Percentiles rank a stretch among this genome's conserved stretches.
Conservation (phyloP, 1,140 invertebrate genomes). For the Rhizoglyphus robini region DNA sequence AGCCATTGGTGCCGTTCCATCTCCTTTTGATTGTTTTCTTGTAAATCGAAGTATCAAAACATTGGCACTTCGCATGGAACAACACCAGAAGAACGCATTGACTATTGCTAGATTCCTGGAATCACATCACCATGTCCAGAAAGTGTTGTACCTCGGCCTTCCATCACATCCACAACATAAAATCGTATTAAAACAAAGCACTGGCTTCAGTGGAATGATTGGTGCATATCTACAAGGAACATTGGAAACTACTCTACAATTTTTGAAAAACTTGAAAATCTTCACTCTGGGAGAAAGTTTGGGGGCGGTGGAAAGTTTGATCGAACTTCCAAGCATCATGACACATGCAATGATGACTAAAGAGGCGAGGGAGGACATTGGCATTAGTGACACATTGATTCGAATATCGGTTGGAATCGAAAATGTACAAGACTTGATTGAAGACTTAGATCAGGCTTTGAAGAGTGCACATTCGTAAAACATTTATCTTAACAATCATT, state of each 20-base stretch:
- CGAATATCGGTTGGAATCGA: constrained; percentile 85
- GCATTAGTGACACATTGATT: constrained; percentile 73
- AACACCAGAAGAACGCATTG: constrained; percentile 64
- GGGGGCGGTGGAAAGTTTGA: constrained; percentile 85
- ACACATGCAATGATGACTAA: constrained; percentile 38
- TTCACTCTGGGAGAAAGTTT: constrained; percentile 87
- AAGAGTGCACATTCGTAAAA: background rate
- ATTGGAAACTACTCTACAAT: constrained; percentile 60
- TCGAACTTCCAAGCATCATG: constrained; percentile 45
- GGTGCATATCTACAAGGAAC: constrained; percentile 71
- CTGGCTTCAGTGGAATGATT: constrained; percentile 82
- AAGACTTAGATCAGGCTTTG: constrained; percentile 68
- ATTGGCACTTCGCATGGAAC: constrained; percentile 60
- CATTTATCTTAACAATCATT: too few species aligned
- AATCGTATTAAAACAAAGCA: constrained; percentile 62
- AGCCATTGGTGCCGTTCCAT: constrained; percentile 78
- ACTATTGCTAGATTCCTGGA: constrained; percentile 65
- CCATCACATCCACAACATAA: constrained; percentile 79
- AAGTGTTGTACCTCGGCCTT: constrained; percentile 74
- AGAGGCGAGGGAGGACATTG: constrained; percentile 53
- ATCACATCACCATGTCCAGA: constrained; percentile 54
- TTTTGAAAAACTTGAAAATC: constrained; percentile 56
- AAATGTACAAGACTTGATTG: constrained; percentile 65
- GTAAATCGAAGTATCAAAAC: constrained; percentile 92
- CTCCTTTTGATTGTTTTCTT: constrained; percentile 88